phyloP scores from a whole-genome alignment of 2,888 invertebrate species.

The Meiosimyza decipiens region DNA sequence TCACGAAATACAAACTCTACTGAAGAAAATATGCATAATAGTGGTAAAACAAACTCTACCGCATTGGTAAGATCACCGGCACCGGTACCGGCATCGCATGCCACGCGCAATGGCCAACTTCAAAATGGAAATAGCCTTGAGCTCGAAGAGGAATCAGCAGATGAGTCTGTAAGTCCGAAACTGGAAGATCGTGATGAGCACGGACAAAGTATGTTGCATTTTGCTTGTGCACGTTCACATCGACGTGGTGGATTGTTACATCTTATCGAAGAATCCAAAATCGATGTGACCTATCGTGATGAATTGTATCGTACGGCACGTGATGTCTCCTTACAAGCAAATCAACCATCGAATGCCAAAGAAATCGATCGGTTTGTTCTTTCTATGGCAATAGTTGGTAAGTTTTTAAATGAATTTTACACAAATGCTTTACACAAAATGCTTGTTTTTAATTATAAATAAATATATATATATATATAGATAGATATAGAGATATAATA shows the following conservation, averaged over 20 bases:
- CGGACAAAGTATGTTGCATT: constrained; percentile 90
- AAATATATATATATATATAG: no score
- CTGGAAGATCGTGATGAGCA: constrained; percentile 82
- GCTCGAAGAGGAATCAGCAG: constrained; percentile 54
- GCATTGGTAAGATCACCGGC: constrained; percentile 46
- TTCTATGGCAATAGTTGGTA: constrained; percentile 82
- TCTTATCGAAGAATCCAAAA: constrained; percentile 81
- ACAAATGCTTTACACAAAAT: not conserved
- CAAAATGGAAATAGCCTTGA: constrained; percentile 41
- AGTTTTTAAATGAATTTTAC: constrained; percentile 34
- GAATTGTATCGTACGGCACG: constrained; percentile 88
- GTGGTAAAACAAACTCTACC: constrained; percentile 52
- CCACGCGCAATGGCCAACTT: constrained; percentile 17
- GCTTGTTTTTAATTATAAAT: not conserved
- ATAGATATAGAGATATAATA: no score
- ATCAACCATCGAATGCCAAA: constrained; percentile 80
- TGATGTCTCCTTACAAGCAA: constrained; percentile 85
- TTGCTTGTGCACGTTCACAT: constrained; percentile 85
- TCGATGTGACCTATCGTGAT: constrained; percentile 85
- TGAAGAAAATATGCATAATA: constrained; percentile 37
- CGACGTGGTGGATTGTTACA: constrained; percentile 83
- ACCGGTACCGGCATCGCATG: constrained; percentile 27
- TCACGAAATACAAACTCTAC: constrained; percentile 67
- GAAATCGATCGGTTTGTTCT: constrained; percentile 86
- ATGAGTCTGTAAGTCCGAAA: constrained; percentile 69